Evolutionary conservation across 2,888 invertebrate species (phyloP).

Genomic region (Polymixis lichenea): DNA sequence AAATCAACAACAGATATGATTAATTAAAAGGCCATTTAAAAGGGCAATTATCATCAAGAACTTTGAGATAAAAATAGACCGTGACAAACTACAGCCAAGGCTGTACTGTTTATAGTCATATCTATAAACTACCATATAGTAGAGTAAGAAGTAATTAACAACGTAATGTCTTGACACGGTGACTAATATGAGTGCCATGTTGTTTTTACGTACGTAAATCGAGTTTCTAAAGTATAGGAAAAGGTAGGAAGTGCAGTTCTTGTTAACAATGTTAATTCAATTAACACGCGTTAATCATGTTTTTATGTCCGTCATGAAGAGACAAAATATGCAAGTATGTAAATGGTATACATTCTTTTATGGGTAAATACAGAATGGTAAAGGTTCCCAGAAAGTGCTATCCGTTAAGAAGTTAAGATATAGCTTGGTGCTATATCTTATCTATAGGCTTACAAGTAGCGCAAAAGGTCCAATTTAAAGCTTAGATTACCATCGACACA

Average conservation of each 20-base stretch:
- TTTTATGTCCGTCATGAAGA: background rate
- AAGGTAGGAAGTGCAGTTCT: slow-evolving; percentile 29
- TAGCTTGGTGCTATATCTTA: background rate
- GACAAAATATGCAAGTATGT: background rate
- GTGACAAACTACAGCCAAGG: slow-evolving; percentile 60
- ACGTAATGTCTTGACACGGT: slow-evolving; percentile 25
- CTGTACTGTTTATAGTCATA: slow-evolving; percentile 35
- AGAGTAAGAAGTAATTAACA: slow-evolving; percentile 1
- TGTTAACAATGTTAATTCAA: slow-evolving; percentile 20
- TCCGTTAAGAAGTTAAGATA: too few relatives aligned
- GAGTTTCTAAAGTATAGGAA: slow-evolving; percentile 28
- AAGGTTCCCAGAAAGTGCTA: background rate
- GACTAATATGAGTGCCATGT: slow-evolving; percentile 27
- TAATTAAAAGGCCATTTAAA: slow-evolving; percentile 44
- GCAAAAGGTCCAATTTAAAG: background rate
- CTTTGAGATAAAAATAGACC: slow-evolving; percentile 57
- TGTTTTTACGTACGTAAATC: slow-evolving; percentile 15
- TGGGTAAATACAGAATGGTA: background rate
- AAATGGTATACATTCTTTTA: background rate
- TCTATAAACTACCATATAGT: slow-evolving; percentile 24
- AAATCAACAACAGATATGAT: slow-evolving; percentile 49
- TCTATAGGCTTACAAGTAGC: too few relatives aligned
- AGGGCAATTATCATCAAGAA: slow-evolving; percentile 56
- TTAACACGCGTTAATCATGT: slow-evolving; percentile 21
- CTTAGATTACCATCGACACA: background rate